phyloP scores from a whole-genome alignment of 2,888 invertebrate genomes.

The Hypselothyrea guttata region DNA sequence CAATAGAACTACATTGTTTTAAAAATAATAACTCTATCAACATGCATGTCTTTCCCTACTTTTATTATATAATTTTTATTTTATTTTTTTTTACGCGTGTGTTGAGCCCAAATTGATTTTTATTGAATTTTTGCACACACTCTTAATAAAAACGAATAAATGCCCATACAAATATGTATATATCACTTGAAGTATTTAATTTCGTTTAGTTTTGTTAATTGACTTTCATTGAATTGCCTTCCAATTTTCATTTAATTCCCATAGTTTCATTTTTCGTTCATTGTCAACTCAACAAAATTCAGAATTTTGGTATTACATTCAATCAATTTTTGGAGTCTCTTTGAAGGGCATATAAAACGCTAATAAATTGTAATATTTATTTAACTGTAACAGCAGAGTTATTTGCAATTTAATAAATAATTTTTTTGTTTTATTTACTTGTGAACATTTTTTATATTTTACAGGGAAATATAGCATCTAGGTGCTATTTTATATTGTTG shows the following conservation, averaged over 20 bases:
- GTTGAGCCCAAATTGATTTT: conserved; percentile 64
- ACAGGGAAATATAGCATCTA: no score
- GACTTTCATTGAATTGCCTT: conserved; percentile 67
- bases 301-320: conserved; percentile 13
- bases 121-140: conserved; percentile 70
- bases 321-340: background rate
- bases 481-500: no score
- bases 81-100: conserved; percentile 28
- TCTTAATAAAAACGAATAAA: conserved; percentile 42
- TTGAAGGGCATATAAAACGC: no score
- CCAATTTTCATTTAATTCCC: conserved; percentile 42
- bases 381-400: no score
- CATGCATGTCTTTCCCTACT: background rate
- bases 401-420: background rate
- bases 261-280: conserved; percentile 22
- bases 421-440: no score
- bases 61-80: background rate
- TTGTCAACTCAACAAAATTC: conserved; percentile 33
- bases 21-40: background rate
- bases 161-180: conserved; percentile 6
- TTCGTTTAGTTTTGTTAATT: conserved; percentile 53
- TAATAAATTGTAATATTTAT: no score
- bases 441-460: no score
- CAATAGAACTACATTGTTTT: conserved; percentile 2
- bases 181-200: conserved; percentile 38